Conservation (phyloP, 2,888 invertebrate species). For the Sinelater perroti region DNA sequence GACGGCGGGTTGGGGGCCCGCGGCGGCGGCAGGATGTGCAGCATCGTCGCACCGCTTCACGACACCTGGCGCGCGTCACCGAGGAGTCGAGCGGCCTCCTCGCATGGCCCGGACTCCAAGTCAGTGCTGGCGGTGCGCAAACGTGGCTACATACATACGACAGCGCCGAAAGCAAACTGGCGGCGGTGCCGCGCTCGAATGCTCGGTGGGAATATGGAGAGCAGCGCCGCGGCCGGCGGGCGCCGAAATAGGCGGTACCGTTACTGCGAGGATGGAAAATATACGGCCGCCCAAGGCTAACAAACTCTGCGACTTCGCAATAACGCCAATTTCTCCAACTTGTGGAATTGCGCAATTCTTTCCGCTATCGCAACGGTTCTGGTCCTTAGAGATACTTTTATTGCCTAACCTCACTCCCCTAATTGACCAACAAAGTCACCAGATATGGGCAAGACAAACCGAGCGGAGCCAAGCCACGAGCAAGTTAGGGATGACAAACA, state of each 20-base stretch:
- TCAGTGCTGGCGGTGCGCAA: slow-evolving; percentile 4
- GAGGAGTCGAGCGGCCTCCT: slow-evolving; percentile 7
- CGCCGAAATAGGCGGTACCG: slow-evolving; percentile 47
- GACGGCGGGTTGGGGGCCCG: slow-evolving; percentile 62
- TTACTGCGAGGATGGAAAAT: slow-evolving; percentile 45
- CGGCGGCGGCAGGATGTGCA: slow-evolving; percentile 64
- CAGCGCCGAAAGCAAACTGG: slow-evolving; percentile 25
- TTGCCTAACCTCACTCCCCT: neutral
- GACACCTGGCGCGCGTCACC: slow-evolving; percentile 20
- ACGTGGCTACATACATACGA: slow-evolving; percentile 6
- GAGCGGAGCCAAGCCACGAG: neutral
- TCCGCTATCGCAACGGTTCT: no score
- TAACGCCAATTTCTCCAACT: no score
- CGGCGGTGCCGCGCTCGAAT: slow-evolving; percentile 16
- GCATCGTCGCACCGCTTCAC: slow-evolving; percentile 51
- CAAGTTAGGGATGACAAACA: no score
- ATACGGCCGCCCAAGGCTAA: slow-evolving; percentile 35
- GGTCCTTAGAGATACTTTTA: neutral
- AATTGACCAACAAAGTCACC: neutral
- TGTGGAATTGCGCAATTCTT: no score
- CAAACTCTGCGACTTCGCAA: no score
- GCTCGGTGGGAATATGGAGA: slow-evolving; percentile 22
- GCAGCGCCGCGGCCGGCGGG: slow-evolving; percentile 47
- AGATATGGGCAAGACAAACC: neutral
- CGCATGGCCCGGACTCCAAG: slow-evolving; percentile 8